Evolutionary conservation across 2,797 vertebrate species (phyloP), one percentile per base, ranked within the genome.

Genomic region (Streptopelia turtur): DNA sequence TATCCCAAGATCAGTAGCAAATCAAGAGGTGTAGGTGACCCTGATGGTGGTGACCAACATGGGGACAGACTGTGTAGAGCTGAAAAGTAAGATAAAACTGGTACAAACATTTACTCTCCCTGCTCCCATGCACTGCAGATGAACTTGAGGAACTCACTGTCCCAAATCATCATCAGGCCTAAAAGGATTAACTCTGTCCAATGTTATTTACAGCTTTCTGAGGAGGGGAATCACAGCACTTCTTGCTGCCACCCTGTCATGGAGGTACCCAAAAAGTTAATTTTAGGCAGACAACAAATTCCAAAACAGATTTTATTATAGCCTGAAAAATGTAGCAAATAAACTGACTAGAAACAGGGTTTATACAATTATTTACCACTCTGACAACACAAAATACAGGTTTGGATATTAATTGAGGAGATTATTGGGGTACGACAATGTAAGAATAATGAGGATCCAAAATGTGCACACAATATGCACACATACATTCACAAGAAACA

Each of bases 91-190:
- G 30, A 20, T 70, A 82, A 82, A 72, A 35, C 9, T 39, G 28
- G 21, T 68, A 45, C 59, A 28, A 55, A 63, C 14, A 12, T 39
- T 79, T 80, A 57, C 33, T 81, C 25, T 77, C 30, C 16, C 25
- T 81, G 25, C 17, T 59, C 11, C 8, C 20, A 39, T 5, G 21
- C 4, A 31, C 23, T 0, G 0, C 21, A 37, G 39, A 23, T 45
- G 39, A 82, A 59, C 28, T 55, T 68, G 43, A 68, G 59, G 28
- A 84, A 83, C 6, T 60, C 43, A 18, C 14, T 30, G 69, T 85
- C 31, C 37, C 47, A 37, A 84, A 74, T 37, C 63, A 30, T 75
- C 47, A 63, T 31, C 56, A 70, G 1, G 7, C 20, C 50, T 91
- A 43, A 56, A 60, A 52, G 30, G 52, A 59, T 64, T 87, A 60